Evolutionary conservation across 2,797 vertebrate genomes (phyloP), one percentile per base, ranked within the genome.

Genomic region (Discoglossus pictus): DNA sequence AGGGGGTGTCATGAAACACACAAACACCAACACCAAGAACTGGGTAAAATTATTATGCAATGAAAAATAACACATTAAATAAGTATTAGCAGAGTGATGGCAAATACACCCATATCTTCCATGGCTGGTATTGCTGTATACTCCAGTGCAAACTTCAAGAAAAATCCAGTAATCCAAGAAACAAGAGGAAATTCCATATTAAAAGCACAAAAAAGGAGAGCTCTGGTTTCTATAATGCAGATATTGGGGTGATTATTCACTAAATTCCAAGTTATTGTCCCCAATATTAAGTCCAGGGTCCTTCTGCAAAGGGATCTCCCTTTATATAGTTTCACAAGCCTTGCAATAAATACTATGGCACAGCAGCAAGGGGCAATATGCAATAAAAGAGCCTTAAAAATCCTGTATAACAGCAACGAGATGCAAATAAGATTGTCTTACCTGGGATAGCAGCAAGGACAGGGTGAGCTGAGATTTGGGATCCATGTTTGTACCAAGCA

Each of bases 361-460:
- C 73, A 75, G 60, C 66, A 54, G 42, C 56, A 7, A 40, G 77
- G 52, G 18, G 38, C 36, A 10, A 76, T 64, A 36, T 64, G 74
- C 73, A 68, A 56, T 69, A 76, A 74, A 17, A 1, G 1, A 16
- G n/a, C n/a, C n/a, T n/a, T n/a, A n/a, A n/a, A n/a, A n/a, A n/a
- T n/a, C n/a, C n/a, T n/a, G n/a, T n/a, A n/a, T 7, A 12, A 1
- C 13, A 50, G 9, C 2, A 17, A 13, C 6, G 12, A 13, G 4
- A 21, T 1, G 6, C 3, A 39, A 6, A 23, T 24, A 17, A 9
- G 11, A 21, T 17, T 83, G 75, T 73, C 93, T 90, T 97, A 99
- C 96, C 96, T 97, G 96, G 85, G 88, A 92, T 85, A 93, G 79
- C 82, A 99, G 91, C 76, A 95, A 84, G 84, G 90, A 88, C 82